phyloP scores from a whole-genome alignment of 2,797 vertebrate species.

The Tachyglossus aculeatus region DNA sequence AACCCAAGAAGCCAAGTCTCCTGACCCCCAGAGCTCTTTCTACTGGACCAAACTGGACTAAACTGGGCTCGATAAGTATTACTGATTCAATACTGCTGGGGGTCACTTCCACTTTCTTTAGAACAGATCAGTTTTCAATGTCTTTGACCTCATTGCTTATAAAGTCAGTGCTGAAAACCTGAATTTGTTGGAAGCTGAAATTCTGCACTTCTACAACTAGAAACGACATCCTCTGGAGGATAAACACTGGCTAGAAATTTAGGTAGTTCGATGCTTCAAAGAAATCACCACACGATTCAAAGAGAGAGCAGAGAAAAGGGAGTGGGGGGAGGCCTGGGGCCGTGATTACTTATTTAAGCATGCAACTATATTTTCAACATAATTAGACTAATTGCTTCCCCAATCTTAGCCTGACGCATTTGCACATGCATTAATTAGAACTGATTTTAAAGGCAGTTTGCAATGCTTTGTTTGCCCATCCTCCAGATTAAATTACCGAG shows the following conservation, averaged over 20 bases:
- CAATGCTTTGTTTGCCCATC: conserved; percentile 39
- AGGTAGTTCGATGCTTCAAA: conserved; percentile 24
- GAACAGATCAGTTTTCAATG: no score
- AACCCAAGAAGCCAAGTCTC: no score
- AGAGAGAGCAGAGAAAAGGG: neutral
- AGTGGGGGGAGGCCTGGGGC: conserved; percentile 20
- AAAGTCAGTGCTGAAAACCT: no score
- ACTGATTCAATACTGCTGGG: no score
- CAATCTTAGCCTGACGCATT: conserved; percentile 30
- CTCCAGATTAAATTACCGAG: conserved; percentile 37
- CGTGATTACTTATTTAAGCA: conserved; percentile 37
- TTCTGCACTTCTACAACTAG: neutral
- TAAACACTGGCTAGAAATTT: no score
- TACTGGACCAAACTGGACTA: no score
- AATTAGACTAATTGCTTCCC: conserved; percentile 39
- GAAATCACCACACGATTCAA: conserved; percentile 14
- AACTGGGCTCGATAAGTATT: no score
- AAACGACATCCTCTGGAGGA: no score
- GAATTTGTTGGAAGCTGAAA: no score
- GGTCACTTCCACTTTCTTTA: no score
- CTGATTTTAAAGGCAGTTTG: conserved; percentile 46
- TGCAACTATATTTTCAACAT: conserved; percentile 45
- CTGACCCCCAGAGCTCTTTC: no score
- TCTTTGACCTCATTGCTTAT: no score
- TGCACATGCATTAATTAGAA: conserved; percentile 45